A percentile compares a stretch with the other conserved stretches of the same genome.
These are phyloP conservation scores for Drosophila sulfurigaster DNA, from an alignment of 1,140 invertebrate genomes.

Conservation along the genomic window DNA sequence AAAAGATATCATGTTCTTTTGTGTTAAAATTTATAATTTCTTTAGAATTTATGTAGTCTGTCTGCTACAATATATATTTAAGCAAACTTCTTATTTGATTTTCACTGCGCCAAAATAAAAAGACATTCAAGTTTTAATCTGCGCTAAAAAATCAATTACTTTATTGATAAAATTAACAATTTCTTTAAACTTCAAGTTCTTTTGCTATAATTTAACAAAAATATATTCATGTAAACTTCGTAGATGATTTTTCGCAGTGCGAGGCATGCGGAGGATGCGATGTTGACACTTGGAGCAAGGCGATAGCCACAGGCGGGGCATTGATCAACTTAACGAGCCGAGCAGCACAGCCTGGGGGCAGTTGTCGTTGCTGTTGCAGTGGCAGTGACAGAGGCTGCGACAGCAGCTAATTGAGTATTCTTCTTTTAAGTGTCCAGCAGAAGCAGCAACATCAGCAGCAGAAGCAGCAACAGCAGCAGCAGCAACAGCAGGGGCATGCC, in stretches of 20 bases:
- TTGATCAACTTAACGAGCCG: conserved; percentile 59
- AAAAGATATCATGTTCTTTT: no score
- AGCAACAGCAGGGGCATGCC: conserved; percentile 19
- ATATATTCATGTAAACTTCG: not conserved
- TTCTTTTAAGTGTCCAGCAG: conserved; percentile 67
- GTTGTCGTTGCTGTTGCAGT: not conserved
- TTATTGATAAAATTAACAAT: not conserved
- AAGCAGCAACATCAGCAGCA: conserved; percentile 11
- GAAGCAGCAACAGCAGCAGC: conserved; percentile 18
- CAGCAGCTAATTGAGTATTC: conserved; percentile 77
- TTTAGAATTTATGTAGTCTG: no score
- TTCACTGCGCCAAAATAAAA: no score
- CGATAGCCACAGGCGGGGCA: conserved; percentile 39
- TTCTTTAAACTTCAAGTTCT: not conserved
- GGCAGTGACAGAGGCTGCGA: conserved; percentile 9
- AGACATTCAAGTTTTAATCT: no score
- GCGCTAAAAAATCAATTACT: no score
- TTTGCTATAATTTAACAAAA: not conserved
- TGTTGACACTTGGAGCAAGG: conserved; percentile 49
- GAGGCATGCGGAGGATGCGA: conserved; percentile 9
- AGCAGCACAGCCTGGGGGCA: conserved; percentile 7
- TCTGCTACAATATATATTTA: no score
- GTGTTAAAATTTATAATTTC: no score
- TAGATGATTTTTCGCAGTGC: conserved; percentile 16
- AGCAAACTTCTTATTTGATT: no score